A percentile compares a stretch with the other conserved stretches of the same genome.
phyloP scores from a whole-genome alignment of 2,797 vertebrate species.

The Phylloscopus collybita region DNA sequence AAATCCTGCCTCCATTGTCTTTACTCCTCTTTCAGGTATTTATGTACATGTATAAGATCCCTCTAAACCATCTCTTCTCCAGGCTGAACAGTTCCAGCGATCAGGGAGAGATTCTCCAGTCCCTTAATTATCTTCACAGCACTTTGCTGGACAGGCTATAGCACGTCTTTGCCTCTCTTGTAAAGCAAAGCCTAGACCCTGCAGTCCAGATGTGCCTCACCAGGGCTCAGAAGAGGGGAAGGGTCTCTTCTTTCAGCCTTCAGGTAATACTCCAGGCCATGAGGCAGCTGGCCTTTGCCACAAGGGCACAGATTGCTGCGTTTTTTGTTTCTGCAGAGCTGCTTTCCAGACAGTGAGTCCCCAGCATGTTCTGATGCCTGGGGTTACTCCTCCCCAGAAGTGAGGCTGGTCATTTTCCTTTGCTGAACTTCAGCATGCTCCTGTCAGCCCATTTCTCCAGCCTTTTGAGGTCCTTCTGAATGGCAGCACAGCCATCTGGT shows the following conservation, averaged over 20 bases:
- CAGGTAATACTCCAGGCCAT: fast-evolving
- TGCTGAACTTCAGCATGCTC: neutral
- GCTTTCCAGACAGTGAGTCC: neutral
- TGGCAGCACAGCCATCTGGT: neutral
- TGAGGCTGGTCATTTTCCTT: neutral
- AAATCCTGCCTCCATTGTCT: neutral
- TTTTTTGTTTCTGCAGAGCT: neutral
- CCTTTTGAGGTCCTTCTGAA: neutral
- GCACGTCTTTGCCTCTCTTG: neutral
- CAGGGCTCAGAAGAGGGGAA: neutral
- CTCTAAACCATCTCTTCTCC: neutral
- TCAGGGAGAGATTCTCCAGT: neutral
- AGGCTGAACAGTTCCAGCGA: neutral
- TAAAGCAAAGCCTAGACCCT: neutral
- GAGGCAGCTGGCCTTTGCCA: neutral
- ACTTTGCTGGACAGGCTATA: neutral
- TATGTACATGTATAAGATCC: fast-evolving
- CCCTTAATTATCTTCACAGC: neutral
- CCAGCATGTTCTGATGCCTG: neutral
- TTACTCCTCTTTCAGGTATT: neutral
- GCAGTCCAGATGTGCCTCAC: neutral
- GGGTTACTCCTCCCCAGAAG: neutral
- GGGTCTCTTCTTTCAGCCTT: neutral
- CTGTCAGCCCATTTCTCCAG: neutral
- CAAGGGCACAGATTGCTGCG: neutral